These are phyloP conservation scores for Siphlonurus alternatus DNA, from an alignment of 2,888 invertebrate species.

Conservation along the genomic window DNA sequence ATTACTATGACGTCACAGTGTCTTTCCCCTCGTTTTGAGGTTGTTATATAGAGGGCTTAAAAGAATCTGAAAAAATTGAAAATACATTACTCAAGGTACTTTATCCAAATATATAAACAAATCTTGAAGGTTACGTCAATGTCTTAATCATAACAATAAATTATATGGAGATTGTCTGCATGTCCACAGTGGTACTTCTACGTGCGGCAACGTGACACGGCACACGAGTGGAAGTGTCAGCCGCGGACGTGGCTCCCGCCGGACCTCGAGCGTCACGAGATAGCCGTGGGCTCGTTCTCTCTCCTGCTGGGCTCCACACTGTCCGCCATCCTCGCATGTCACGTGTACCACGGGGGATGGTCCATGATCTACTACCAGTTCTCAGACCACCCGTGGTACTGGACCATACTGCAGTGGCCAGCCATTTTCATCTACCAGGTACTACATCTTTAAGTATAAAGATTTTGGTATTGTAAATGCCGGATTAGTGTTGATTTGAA, in stretches of 20 bases:
- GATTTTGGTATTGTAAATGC: too few species aligned
- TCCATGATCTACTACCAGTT: constrained; percentile 45
- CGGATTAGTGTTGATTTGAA: too few species aligned
- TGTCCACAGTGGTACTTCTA: constrained; percentile 59
- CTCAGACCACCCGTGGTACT: constrained; percentile 43
- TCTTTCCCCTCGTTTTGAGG: too few species aligned
- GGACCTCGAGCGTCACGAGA: constrained; percentile 49
- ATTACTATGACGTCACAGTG: too few species aligned
- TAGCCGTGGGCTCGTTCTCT: constrained; percentile 41
- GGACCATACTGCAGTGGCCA: constrained; percentile 47
- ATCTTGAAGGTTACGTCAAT: too few species aligned
- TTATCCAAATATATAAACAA: too few species aligned
- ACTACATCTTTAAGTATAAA: background rate
- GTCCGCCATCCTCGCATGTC: constrained; percentile 44
- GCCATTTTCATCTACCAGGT: constrained; percentile 45
- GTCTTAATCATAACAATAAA: too few species aligned
- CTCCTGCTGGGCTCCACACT: constrained; percentile 35
- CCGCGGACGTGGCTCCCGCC: constrained; percentile 48
- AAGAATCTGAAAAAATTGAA: too few species aligned
- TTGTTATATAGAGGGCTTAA: too few species aligned
- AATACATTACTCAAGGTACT: too few species aligned
- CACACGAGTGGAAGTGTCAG: constrained; percentile 58
- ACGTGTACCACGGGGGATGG: constrained; percentile 48
- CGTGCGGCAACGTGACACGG: constrained; percentile 37
- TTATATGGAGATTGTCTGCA: too few species aligned